A percentile compares a stretch with the other conserved stretches of the same genome.
These are phyloP conservation scores for Athalia circularis DNA, from an alignment of 2,888 invertebrate species.

Conservation along the genomic window DNA sequence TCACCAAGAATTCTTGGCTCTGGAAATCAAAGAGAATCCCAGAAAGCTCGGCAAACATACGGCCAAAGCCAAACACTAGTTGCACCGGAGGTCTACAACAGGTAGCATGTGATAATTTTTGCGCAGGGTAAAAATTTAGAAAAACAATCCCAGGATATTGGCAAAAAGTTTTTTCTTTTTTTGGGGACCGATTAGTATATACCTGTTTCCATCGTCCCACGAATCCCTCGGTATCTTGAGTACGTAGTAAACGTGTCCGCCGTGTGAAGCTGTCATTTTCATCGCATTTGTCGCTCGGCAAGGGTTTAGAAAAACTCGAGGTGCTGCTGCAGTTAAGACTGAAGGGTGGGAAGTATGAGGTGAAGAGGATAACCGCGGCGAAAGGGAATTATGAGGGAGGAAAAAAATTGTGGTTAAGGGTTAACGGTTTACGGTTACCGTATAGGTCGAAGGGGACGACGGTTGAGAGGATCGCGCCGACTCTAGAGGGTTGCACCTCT, in stretches of 20 bases:
- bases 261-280: constrained; percentile 78
- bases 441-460: no score
- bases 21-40: not conserved
- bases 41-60: not conserved
- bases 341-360: no score
- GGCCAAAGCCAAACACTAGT: constrained; percentile 8
- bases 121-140: not conserved
- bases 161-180: no score
- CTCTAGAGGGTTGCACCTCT: no score
- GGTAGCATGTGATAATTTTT: not conserved
- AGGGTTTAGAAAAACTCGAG: no score
- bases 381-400: no score
- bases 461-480: no score
- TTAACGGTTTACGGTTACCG: no score
- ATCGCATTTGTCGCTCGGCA: constrained; percentile 16
- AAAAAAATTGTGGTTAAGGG: no score
- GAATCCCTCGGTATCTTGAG: constrained; percentile 79
- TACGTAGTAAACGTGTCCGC: constrained; percentile 83
- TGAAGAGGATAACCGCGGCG: no score
- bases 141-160: not conserved
- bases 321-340: no score
- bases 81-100: not conserved
- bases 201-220: constrained; percentile 71
- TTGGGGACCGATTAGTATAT: constrained; percentile 49
- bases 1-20: no score